A percentile compares a stretch with the other conserved stretches of the same genome.
phyloP scores from a whole-genome alignment of 2,888 invertebrate species.

The Plagiodera versicolora region DNA sequence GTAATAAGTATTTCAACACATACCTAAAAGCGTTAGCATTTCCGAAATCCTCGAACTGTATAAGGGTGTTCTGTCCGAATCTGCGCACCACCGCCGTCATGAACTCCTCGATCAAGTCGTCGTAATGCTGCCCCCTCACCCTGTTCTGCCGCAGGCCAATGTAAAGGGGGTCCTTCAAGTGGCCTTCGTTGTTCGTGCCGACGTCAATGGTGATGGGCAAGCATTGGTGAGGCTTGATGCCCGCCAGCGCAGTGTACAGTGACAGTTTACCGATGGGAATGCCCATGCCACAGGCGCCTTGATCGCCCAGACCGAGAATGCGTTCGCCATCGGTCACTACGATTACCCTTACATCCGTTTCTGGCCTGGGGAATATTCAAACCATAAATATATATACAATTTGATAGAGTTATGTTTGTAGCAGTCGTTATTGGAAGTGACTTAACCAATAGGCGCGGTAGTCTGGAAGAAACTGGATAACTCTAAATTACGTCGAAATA shows the following conservation, averaged over 20 bases:
- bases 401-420: too few species aligned
- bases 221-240: conserved; percentile 93
- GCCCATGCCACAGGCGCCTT: conserved; percentile 98
- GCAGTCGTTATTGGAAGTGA: too few species aligned
- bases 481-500: too few species aligned
- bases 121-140: conserved; percentile 81
- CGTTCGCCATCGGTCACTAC: conserved; percentile 98
- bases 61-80: conserved; percentile 83
- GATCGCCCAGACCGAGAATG: conserved; percentile 95
- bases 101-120: conserved; percentile 95
- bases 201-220: conserved; percentile 94
- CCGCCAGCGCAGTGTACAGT: conserved; percentile 95
- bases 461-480: too few species aligned
- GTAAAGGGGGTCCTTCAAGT: conserved; percentile 89
- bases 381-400: too few species aligned
- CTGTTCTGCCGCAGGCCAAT: conserved; percentile 88
- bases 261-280: conserved; percentile 97
- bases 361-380: too few species aligned
- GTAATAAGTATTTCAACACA: too few species aligned
- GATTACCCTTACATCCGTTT: conserved; percentile 81
- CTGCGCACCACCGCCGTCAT: conserved; percentile 87
- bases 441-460: too few species aligned
- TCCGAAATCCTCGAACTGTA: conserved; percentile 97
- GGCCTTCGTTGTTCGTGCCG: conserved; percentile 76
- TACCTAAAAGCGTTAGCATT: conserved; percentile 92